Evolutionary conservation across 2,113 vertebrate genomes (phyloP), one percentile per base, ranked within the genome.

Genomic region (Desmodus rotundus): DNA sequence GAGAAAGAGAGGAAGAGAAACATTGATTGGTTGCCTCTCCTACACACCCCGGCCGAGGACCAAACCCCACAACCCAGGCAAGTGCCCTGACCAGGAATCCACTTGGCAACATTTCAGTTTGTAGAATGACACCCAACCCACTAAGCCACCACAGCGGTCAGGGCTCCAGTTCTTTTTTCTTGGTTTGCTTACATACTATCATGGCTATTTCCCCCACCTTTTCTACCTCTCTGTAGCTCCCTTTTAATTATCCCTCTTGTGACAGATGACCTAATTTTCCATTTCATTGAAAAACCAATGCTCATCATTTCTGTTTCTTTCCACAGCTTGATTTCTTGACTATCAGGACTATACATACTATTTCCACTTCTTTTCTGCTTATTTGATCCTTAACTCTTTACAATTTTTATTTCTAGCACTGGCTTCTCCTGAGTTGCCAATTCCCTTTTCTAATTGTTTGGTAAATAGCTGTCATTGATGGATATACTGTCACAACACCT

Each of bases 351-450:
- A 15, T 11, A 33, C 43, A 41, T 92, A 50, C 43, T 87, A 1
- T 68, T 91, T 96, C 36, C 7, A 70, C 72, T 96, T 94, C 38
- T 17, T 95, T 0, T 56, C 26, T 83, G 87, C 63, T 91, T 87
- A 19, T 83, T 56, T 95, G 65, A 89, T 89, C 36, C 67, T 94
- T 95, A 92, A 81, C 26, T 91, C 56, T 88, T 93, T 56, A 31
- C 36, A 52, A n/a, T 74, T 26, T 67, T 88, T 63, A 19, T 89
- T 86, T 43, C 45, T 67, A 73, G 67, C 10, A 76, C 73, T 47
- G 41, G 8, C 17, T 11, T 86, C 31, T 72, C 15, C 52, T 72
- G 58, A 77, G 54, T 73, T 92, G 24, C 58, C 31, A 83, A 0
- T 86, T 45, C 36, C 17, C 11, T 76, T 82, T 95, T 83, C 28